Conservation (phyloP, 2,797 vertebrate genomes). For the Novumbra hubbsi region DNA sequence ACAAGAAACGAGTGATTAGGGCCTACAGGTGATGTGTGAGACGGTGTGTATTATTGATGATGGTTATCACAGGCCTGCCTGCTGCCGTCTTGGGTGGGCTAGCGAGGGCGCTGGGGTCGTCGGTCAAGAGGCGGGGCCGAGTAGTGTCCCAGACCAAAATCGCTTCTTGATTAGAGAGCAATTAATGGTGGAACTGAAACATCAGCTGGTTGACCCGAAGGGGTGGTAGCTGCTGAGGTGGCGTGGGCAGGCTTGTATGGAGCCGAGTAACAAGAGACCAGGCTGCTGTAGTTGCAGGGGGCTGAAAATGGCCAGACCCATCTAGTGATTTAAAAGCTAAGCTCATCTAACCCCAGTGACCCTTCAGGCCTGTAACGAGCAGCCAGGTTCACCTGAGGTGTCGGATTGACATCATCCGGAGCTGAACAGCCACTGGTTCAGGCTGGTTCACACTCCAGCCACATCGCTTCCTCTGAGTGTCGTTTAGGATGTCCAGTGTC, state of each 20-base stretch:
- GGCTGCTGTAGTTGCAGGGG: no score
- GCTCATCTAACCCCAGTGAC: constrained; percentile 22
- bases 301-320: constrained; percentile 7
- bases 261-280: neutral
- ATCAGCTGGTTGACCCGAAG: no score
- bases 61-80: constrained; percentile 6
- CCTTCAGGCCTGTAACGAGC: constrained; percentile 16
- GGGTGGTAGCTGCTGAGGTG: no score
- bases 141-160: no score
- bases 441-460: neutral
- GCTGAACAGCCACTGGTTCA: neutral
- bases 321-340: constrained; percentile 11
- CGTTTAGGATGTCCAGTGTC: no score
- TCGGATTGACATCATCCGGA: constrained; percentile 10
- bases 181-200: no score
- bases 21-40: constrained; percentile 59
- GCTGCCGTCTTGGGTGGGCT: constrained; percentile 11
- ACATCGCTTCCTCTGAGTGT: no score
- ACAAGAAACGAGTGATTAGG: constrained; percentile 51
- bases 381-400: constrained; percentile 17
- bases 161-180: no score
- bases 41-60: constrained; percentile 80
- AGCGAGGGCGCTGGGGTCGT: neutral
- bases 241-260: no score
- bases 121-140: no score